phyloP scores from a whole-genome alignment of 2,797 vertebrate species.

The Bovichtus variegatus region DNA sequence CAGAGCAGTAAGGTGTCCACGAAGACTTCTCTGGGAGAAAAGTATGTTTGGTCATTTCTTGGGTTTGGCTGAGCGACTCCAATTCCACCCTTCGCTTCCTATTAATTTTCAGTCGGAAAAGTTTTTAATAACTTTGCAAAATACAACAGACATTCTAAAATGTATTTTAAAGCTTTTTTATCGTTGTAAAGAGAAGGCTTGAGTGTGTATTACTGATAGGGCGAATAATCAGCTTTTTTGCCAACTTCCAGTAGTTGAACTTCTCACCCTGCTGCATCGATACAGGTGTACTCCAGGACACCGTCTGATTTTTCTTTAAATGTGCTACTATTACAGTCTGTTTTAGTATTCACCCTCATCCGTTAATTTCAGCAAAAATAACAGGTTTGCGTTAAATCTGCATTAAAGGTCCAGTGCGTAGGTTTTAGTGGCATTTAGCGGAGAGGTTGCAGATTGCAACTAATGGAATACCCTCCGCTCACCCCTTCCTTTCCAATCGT shows the following conservation, averaged over 20 bases:
- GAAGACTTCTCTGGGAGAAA: slow-evolving; percentile 37
- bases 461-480: no score
- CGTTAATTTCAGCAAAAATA: neutral
- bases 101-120: slow-evolving; percentile 27
- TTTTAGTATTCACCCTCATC: neutral
- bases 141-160: slow-evolving; percentile 27
- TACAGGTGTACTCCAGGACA: neutral
- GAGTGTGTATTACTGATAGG: neutral
- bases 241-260: neutral
- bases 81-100: slow-evolving; percentile 3
- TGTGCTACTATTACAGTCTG: neutral
- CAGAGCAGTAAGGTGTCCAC: slow-evolving; percentile 24
- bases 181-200: neutral
- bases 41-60: slow-evolving; percentile 22
- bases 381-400: neutral
- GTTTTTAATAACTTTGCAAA: slow-evolving; percentile 42
- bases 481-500: no score
- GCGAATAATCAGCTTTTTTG: neutral
- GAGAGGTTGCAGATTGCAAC: no score
- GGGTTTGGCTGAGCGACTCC: slow-evolving; percentile 36
- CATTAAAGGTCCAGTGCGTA: neutral
- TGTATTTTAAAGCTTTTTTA: slow-evolving; percentile 17
- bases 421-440: no score
- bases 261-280: no score
- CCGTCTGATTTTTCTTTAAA: neutral